Evolutionary conservation across 2,797 vertebrate species (phyloP), one percentile per base, ranked within the genome.

Genomic region (Fringilla coelebs): DNA sequence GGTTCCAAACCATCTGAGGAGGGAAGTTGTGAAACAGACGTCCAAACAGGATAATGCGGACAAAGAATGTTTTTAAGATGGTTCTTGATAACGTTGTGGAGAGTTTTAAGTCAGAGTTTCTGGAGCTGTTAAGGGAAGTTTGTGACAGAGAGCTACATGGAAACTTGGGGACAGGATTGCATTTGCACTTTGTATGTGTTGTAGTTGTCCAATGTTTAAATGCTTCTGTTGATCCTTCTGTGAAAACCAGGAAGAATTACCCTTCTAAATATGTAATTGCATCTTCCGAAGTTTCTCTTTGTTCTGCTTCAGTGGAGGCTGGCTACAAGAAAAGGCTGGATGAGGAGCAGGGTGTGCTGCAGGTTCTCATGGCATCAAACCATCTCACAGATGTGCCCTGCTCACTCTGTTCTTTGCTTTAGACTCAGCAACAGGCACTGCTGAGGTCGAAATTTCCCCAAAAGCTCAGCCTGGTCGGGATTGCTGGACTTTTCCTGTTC

Each of bases 11-110:
- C 26, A 8, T 88, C 71, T 4, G 7, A 91, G 67, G 60, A 79
- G 93, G 95, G 94, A 96, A 94, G 83, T 87, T 91, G 88, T 90
- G 85, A 71, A 90, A 61, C 85, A 87, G 48, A 79, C 74, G 76
- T 93, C 85, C 77, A 91, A 95, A 96, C 94, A 96, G 90, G 95
- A 95, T 95, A 93, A 89, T 67, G 83, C 57, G 52, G 83, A 95
- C 95, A 96, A 96, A 96, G 85, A 87, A 61, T 94, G 73, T 93
- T 89, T 94, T 93, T 63, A 34, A 93, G 91, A 87, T 93, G 32
- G 24, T 62, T 82, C 29, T 73, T 87, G 92, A 85, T 95, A 96
- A 90, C 36, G 73, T 18, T 68, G 16, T 38, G n/a, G 31, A 52
- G 61, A 71, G 43, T 61, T 80, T 65, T 40, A 51, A 77, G 49